Conservation (phyloP, 53 echinoderm and acorn worm genomes). For the Luidia sarsii region DNA sequence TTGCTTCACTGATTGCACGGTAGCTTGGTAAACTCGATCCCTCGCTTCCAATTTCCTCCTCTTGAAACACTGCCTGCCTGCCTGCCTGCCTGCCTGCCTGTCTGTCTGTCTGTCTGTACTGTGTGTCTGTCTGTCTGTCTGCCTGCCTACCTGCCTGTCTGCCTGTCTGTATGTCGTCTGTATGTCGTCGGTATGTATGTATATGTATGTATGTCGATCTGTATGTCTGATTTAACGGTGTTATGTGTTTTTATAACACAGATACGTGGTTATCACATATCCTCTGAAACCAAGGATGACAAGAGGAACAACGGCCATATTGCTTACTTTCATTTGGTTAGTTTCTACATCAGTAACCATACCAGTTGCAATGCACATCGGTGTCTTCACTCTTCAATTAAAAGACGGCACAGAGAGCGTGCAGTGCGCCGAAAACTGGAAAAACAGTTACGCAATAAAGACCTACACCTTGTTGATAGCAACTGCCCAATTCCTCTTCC, state of each 20-base stretch:
- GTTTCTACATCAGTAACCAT: constrained; percentile 78
- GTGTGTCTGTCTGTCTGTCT: too few relatives aligned
- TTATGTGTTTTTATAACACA: constrained; percentile 25
- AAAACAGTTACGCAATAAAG: constrained; percentile 52
- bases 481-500: constrained; percentile 75
- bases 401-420: constrained; percentile 22
- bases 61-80: neutral
- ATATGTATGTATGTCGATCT: too few relatives aligned
- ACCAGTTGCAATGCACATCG: constrained; percentile 73
- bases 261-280: constrained; percentile 87
- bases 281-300: constrained; percentile 87
- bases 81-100: neutral
- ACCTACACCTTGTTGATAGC: constrained; percentile 77
- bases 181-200: too few relatives aligned
- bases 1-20: too few relatives aligned
- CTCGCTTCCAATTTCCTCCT: too few relatives aligned
- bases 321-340: constrained; percentile 77
- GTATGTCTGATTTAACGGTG: too few relatives aligned
- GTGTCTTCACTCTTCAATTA: constrained; percentile 3
- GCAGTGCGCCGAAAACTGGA: constrained; percentile 81
- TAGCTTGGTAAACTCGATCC: too few relatives aligned
- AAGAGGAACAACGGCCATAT: constrained; percentile 60
- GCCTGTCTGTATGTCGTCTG: neutral
- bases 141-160: too few relatives aligned
- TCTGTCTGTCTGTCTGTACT: too few relatives aligned